Base-by-base conservation (phyloP, 2,113 vertebrate species). In the Capricornis sumatraensis region DNA sequence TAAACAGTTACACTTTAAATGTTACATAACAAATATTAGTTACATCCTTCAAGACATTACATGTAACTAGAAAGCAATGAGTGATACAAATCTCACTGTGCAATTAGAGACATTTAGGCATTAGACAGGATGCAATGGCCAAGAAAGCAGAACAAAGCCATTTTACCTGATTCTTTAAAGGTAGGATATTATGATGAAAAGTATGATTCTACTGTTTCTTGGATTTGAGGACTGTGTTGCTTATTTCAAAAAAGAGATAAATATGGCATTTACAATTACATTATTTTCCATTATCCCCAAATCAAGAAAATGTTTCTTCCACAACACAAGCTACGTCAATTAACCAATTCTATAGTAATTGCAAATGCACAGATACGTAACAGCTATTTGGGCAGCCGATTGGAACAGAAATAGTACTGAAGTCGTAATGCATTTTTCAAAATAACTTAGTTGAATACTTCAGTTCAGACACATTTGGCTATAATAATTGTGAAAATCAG, bases 201-300 rank as follows among this genome's bases (percentile, higher is more conserved):
- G 50, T 78, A 93, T 14, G 28, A 57, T 47, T 94, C 23, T 91
- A 60, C 14, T 30, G 71, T 94, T 94, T 64, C 6, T 86, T 78
- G 14, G 2, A 79, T 62, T 85, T 64, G 27, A 47, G 12, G 8
- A 87, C 90, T 84, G 62, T 62, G 11, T 78, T 78, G 52, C 64
- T 74, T 94, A 60, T 91, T 89, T 85, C 3, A 88, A 78, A 89
- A 85, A 76, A 64, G 9, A 62, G 14, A 89, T 47, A 93, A 85
- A 78, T 28, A 3, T 87, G 21, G 0, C 25, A 58, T 74, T 85
- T 84, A 88, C 36, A 85, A 86, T 79, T 64, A 3, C 7, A 19
- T 84, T 62, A 64, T 88, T 94, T 96, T 93, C 33, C 30, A 87
- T 52, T 93, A 43, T 93, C 28, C 30, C n/a, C n/a, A 96, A 93